Conservation (phyloP, 2,797 vertebrate genomes). For the Melanotaenia boesemani region DNA sequence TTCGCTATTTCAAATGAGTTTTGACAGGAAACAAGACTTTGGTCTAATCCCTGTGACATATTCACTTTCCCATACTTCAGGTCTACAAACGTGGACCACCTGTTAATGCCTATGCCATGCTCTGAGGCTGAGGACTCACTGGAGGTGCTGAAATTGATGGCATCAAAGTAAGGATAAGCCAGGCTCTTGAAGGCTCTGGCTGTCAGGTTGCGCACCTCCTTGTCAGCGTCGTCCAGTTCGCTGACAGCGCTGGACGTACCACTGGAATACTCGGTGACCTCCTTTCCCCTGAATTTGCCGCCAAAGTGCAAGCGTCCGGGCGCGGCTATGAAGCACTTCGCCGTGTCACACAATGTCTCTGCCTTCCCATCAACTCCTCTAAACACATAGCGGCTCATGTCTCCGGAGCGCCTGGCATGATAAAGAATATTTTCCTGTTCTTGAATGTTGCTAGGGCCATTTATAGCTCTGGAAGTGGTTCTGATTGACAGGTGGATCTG, state of each 20-base stretch:
- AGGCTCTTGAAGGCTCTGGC: constrained; percentile 93
- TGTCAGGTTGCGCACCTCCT: constrained; percentile 94
- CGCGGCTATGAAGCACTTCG: constrained; percentile 82
- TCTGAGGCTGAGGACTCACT: constrained; percentile 92
- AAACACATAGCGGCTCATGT: constrained; percentile 86
- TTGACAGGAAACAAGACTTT: constrained; percentile 75
- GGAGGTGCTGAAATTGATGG: constrained; percentile 89
- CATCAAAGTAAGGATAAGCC: constrained; percentile 91
- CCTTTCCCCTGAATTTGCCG: constrained; percentile 74
- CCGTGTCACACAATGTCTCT: constrained; percentile 76
- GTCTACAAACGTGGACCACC: constrained; percentile 93
- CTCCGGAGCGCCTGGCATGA: constrained; percentile 87
- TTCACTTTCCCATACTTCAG: constrained; percentile 88
- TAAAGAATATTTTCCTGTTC: constrained; percentile 85
- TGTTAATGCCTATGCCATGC: constrained; percentile 86
- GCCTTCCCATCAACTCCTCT: constrained; percentile 83
- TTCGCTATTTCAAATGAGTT: constrained; percentile 77
- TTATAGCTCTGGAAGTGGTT: constrained; percentile 92
- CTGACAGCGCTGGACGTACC: constrained; percentile 90
- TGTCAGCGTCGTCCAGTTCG: constrained; percentile 95
- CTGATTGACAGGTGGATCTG: constrained; percentile 98
- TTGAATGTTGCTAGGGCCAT: constrained; percentile 88
- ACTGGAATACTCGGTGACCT: constrained; percentile 87
- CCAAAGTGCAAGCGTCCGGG: constrained; percentile 89
- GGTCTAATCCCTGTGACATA: constrained; percentile 81